Evolutionary conservation across 2,113 vertebrate genomes (phyloP).

Genomic region (Aphelocoma coerulescens): DNA sequence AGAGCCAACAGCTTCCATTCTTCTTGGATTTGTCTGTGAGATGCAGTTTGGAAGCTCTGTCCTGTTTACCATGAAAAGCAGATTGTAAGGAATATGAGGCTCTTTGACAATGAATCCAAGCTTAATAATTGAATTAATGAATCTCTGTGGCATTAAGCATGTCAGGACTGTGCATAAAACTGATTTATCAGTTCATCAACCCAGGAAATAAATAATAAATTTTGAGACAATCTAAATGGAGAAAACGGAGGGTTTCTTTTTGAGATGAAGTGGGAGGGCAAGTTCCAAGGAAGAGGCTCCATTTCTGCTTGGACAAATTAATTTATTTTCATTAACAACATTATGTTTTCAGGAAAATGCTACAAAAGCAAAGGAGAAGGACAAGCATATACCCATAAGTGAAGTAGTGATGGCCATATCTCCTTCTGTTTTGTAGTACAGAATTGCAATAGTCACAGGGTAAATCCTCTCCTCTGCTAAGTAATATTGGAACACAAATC

Average conservation of each 20-base stretch:
- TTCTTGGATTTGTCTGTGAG: not conserved
- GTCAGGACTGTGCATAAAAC: not conserved
- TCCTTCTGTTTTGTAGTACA: not conserved
- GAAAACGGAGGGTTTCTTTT: not conserved
- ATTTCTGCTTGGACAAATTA: not conserved
- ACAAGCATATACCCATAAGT: not conserved
- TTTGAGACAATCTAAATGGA: not conserved
- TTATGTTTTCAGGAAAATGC: not conserved
- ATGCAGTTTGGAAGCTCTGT: not conserved
- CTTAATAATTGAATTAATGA: not conserved
- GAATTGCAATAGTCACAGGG: not conserved
- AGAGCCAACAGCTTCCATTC: not conserved
- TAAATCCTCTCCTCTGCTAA: not conserved
- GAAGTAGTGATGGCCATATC: not conserved
- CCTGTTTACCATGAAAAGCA: not conserved
- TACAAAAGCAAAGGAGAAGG: not conserved
- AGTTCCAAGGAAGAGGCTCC: not conserved
- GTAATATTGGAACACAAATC: not conserved
- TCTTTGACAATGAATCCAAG: not conserved
- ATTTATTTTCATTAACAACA: not conserved
- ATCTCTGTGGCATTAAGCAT: not conserved
- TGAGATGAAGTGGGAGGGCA: not conserved
- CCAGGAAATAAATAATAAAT: not conserved
- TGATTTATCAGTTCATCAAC: not conserved
- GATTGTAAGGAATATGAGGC: not conserved